Base-by-base conservation (phyloP, 1,140 invertebrate species). In the Achatina immaculata region DNA sequence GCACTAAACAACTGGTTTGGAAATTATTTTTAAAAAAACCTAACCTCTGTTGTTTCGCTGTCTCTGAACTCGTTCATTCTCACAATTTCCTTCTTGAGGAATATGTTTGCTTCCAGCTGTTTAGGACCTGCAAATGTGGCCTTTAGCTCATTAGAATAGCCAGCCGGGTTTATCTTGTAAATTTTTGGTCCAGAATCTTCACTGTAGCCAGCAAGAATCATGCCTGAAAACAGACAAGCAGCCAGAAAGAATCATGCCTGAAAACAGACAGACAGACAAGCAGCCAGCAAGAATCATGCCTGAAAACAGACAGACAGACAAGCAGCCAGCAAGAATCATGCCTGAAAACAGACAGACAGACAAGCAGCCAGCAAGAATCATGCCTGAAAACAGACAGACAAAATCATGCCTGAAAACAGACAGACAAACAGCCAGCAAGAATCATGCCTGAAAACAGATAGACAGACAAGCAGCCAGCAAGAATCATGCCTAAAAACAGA, bases 131-230 rank as follows among this genome's bases (percentile, higher is more conserved):
- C 97, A 40, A 96, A 95, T 77, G 96, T 95, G 6, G 97, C 98
- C 87, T 95, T 94, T 90, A 97, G 98, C 3, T 97, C 97, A 92
- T 96, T 98, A 88, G 95, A 99, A 92, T 99, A 99, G 21, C 99
- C 99, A 55, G 98, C 98, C 21, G 99, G 99, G 93, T 99, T 99
- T 16, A 98, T 95, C 93, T 99, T 99, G 91, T 96, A 99, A 51
- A 99, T 95, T 84, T 95, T 95, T 2, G 98, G 96, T 94, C 80
- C 97, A 92, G 90, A 85, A 89, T 98, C 97, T 66, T 95, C 94
- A 91, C 99, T 98, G 89, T 96, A 97, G 0, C 96, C 95, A 85
- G 99, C 96, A 74, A 99, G 90, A 88, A 99, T 96, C 97, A 99
- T 99, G 85, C 93, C 94, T 94, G 87, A 66, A n/a, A 51, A 51